Conservation (phyloP, 2,113 vertebrate species). For the Mohoua ochrocephala region DNA sequence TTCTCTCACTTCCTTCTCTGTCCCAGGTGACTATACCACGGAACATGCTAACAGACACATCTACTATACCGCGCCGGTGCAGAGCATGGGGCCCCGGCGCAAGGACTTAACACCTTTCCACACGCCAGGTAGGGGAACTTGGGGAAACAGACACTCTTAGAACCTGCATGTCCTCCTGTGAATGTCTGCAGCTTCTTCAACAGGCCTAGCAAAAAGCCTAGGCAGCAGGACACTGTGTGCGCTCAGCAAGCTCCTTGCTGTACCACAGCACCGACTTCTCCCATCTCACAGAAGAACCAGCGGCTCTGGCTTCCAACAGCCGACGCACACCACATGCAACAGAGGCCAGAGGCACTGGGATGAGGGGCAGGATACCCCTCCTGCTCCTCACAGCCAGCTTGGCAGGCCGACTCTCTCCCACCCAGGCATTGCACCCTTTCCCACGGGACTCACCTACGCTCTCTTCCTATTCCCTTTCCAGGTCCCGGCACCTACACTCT, state of each 20-base stretch:
- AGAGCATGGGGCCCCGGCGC: neutral
- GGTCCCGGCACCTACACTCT: neutral
- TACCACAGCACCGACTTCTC: neutral
- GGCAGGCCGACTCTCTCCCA: neutral
- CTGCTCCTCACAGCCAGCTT: neutral
- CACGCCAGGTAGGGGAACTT: neutral
- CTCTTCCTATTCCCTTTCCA: neutral
- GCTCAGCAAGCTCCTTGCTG: neutral
- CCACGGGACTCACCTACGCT: neutral
- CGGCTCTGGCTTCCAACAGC: neutral
- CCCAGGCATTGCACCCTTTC: neutral
- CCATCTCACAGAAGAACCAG: rapidly evolving
- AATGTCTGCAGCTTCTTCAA: neutral
- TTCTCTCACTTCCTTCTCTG: neutral
- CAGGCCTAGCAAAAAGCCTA: neutral
- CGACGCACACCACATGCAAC: rapidly evolving
- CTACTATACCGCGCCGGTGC: rapidly evolving
- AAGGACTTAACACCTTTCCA: rapidly evolving
- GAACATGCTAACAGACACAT: rapidly evolving
- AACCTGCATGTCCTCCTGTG: rapidly evolving
- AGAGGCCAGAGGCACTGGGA: neutral
- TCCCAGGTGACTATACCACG: neutral
- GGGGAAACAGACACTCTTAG: too few species aligned
- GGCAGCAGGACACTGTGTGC: neutral
- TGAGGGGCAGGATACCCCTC: neutral